Conservation (phyloP, 2,888 invertebrate species). For the Eupithecia tripunctaria region DNA sequence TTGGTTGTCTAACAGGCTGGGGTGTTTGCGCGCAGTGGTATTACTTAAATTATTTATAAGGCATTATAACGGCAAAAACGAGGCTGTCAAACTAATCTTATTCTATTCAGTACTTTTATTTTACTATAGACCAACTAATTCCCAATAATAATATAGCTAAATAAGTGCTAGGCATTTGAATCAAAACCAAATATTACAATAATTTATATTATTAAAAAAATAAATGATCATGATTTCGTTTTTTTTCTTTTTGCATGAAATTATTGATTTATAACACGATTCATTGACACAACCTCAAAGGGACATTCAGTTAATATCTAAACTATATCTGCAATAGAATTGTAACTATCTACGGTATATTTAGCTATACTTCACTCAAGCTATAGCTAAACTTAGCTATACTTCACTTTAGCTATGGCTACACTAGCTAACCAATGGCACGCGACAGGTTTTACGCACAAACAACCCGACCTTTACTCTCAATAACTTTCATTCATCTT, state of each 20-base stretch:
- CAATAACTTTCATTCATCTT: slow-evolving; percentile 39
- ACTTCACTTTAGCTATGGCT: slow-evolving; percentile 21
- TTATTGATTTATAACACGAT: slow-evolving; percentile 16
- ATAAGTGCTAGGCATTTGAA: background rate
- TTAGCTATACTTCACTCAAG: slow-evolving; percentile 54
- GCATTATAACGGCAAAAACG: slow-evolving; percentile 33
- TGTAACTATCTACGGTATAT: slow-evolving; percentile 70
- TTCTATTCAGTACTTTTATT: slow-evolving; percentile 32
- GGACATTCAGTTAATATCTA: slow-evolving; percentile 36
- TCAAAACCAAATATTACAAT: background rate
- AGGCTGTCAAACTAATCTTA: slow-evolving; percentile 34
- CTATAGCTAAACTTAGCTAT: background rate
- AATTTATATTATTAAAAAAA: background rate
- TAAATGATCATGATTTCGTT: background rate
- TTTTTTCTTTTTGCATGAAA: slow-evolving; percentile 3
- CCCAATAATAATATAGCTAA: slow-evolving; percentile 2
- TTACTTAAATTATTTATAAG: slow-evolving; percentile 30
- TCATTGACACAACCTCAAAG: slow-evolving; percentile 26
- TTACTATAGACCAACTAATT: slow-evolving; percentile 20
- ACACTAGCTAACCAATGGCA: slow-evolving; percentile 71
- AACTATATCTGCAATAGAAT: slow-evolving; percentile 56
- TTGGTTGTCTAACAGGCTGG: slow-evolving; percentile 62
- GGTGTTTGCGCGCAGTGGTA: slow-evolving; percentile 57
- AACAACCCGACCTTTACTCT: slow-evolving; percentile 42
- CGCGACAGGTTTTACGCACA: slow-evolving; percentile 51